Percentiles rank a stretch among this genome's conserved stretches.
These are phyloP conservation scores for Lapara coniferarum DNA, from an alignment of 2,888 invertebrate genomes.

Conservation along the genomic window DNA sequence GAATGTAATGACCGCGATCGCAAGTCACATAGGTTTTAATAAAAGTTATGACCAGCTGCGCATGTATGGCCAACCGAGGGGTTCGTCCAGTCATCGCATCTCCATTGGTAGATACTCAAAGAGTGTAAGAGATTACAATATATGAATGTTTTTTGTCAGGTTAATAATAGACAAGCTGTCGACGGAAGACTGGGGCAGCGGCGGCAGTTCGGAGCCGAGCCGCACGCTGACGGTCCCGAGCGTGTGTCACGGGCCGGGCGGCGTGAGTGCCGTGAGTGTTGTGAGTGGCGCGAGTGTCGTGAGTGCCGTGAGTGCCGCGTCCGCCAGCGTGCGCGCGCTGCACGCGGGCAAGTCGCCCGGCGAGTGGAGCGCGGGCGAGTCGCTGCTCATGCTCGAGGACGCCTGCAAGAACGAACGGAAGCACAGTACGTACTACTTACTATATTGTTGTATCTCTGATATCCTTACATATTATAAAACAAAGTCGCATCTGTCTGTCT, in stretches of 20 bases:
- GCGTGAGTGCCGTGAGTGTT: constrained; percentile 34
- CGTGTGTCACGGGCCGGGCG: constrained; percentile 29
- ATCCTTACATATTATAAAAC: no score
- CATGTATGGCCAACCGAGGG: no score
- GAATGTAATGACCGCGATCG: no score
- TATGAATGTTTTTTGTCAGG: constrained; percentile 43
- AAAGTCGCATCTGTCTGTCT: no score
- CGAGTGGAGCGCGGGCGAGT: constrained; percentile 79
- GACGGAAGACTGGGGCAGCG: constrained; percentile 64
- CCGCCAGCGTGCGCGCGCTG: constrained; percentile 49
- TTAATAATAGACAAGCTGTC: constrained; percentile 79
- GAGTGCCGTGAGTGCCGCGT: constrained; percentile 31
- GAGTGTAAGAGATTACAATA: no score
- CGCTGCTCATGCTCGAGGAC: constrained; percentile 77
- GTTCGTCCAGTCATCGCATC: no score
- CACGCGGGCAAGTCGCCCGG: constrained; percentile 78
- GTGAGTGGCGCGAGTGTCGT: constrained; percentile 31
- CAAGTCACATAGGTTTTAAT: no score
- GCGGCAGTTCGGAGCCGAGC: constrained; percentile 48
- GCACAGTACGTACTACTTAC: constrained; percentile 60
- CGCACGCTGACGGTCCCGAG: constrained; percentile 38
- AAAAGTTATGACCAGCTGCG: no score
- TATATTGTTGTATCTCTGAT: no score
- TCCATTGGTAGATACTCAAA: no score
- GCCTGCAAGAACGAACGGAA: constrained; percentile 78